Conservation (phyloP, 2,888 invertebrate genomes). For the Euzetes globulus region DNA sequence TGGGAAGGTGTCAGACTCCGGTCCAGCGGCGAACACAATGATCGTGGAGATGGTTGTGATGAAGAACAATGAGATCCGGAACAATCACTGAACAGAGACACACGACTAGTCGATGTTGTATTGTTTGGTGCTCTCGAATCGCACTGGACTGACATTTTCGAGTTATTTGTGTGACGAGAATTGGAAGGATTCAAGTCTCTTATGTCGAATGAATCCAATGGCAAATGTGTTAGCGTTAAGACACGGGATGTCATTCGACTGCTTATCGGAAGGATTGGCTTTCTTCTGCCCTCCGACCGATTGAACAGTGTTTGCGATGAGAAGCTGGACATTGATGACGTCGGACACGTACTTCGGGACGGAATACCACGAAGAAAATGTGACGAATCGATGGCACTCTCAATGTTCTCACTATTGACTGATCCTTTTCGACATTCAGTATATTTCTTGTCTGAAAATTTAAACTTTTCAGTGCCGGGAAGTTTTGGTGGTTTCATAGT, state of each 20-base stretch:
- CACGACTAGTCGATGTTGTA: slow-evolving; percentile 11
- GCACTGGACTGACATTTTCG: background rate
- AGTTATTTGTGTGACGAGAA: background rate
- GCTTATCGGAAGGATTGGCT: slow-evolving; percentile 39
- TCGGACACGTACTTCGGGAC: slow-evolving; percentile 8
- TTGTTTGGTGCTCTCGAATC: slow-evolving; percentile 2
- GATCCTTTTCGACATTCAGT: slow-evolving; percentile 33
- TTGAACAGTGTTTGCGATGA: slow-evolving; percentile 23
- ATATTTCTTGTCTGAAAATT: slow-evolving; percentile 36
- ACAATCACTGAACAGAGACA: slow-evolving; percentile 9
- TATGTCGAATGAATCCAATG: slow-evolving; percentile 40
- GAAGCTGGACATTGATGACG: background rate
- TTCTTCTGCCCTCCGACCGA: slow-evolving; percentile 36
- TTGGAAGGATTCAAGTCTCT: slow-evolving; percentile 40
- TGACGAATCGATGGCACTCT: background rate
- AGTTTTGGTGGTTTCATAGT: slow-evolving; percentile 39
- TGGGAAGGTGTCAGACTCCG: slow-evolving; percentile 1
- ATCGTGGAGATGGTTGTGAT: background rate
- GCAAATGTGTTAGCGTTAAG: slow-evolving; percentile 30
- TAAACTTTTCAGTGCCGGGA: slow-evolving; percentile 40
- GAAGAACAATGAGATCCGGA: slow-evolving; percentile 19
- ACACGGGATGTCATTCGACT: slow-evolving; percentile 40
- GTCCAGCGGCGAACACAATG: slow-evolving; percentile 10
- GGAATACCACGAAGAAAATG: slow-evolving; percentile 12
- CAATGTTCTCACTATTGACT: slow-evolving; percentile 26